Base-by-base conservation (phyloP, 92 coral and sea anemone species). In the Bergia sp. region DNA sequence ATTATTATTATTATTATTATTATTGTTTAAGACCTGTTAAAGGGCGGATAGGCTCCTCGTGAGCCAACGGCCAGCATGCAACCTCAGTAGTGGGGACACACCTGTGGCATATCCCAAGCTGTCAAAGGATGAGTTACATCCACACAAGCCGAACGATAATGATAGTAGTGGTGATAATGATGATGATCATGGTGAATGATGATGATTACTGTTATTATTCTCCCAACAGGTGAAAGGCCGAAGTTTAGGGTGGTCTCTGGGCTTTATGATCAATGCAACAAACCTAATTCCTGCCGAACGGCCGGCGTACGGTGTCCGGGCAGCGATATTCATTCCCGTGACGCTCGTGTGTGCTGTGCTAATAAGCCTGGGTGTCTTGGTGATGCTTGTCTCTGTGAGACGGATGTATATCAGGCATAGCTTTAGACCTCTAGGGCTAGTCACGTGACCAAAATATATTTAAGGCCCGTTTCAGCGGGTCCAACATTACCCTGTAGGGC, bases 211-310 rank as follows among this genome's bases (percentile, higher is more conserved):
- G 20, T 77, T 80, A 55, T 76, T 21, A 40, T 55, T 81, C 37
- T 81, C 37, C 43, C 82, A 50, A 45, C 91, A 97, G 99, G 88
- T 95, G 4, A 86, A 93, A 12, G 72, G 89, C 44, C 92, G 82
- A 13, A 91, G 94, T n/a, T 71, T 97, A 10, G 98, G 99, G 23
- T 97, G 99, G 99, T 92, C 99, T 0, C 91, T 97, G 18, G 99
- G 99, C 29, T 97, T 95, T 86, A 97, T 97, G 99, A 93, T 95
- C 81, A 97, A 97, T 88, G 98, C 96, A 12, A 95, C 98, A 3
- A 97, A 97, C 82, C 90, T 97, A 42, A 82, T 97, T 37, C 99
- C 98, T 5, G 89, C 85, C 38, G 91, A 89, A 39, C 81, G 92
- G 65, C 97, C 98, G 21, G 85, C 86, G 65, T 80, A 90, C 81